phyloP scores from a whole-genome alignment of 2,888 invertebrate genomes.

The Andrena chrysosceles region DNA sequence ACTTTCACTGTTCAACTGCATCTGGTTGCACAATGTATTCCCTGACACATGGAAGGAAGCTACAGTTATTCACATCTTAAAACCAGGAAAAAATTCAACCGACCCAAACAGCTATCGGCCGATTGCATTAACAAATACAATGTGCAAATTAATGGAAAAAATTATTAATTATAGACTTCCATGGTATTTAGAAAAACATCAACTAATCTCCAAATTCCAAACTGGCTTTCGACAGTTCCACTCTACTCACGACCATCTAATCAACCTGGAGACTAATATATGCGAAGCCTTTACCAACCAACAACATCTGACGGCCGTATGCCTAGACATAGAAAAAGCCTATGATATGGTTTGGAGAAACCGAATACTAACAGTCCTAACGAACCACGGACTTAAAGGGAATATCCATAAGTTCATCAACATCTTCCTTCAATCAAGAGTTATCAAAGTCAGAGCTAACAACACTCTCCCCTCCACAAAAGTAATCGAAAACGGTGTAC shows the following conservation, averaged over 20 bases:
- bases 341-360: conserved; percentile 26
- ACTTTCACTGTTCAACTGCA: neutral
- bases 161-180: conserved; percentile 1
- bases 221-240: conserved; percentile 16
- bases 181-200: conserved; percentile 3
- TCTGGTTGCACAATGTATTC: neutral
- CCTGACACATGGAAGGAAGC: neutral
- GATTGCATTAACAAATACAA: neutral
- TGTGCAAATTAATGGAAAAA: conserved; percentile 33
- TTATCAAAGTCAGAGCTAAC: conserved; percentile 12
- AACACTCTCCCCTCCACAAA: neutral
- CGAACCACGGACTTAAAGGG: neutral
- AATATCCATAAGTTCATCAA: conserved; percentile 11
- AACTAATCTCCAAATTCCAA: conserved; percentile 2
- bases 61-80: conserved; percentile 9
- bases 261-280: conserved; percentile 4
- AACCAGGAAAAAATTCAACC: neutral
- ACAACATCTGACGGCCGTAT: neutral
- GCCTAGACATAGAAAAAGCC: conserved; percentile 8
- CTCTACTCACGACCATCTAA: neutral
- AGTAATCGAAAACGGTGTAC: conserved; percentile 9
- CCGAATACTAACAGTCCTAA: neutral
- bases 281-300: conserved; percentile 3
- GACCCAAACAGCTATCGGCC: neutral
- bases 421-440: conserved; percentile 6